phyloP scores from a whole-genome alignment of 2,888 invertebrate genomes.

The Drosophila nigricruria region DNA sequence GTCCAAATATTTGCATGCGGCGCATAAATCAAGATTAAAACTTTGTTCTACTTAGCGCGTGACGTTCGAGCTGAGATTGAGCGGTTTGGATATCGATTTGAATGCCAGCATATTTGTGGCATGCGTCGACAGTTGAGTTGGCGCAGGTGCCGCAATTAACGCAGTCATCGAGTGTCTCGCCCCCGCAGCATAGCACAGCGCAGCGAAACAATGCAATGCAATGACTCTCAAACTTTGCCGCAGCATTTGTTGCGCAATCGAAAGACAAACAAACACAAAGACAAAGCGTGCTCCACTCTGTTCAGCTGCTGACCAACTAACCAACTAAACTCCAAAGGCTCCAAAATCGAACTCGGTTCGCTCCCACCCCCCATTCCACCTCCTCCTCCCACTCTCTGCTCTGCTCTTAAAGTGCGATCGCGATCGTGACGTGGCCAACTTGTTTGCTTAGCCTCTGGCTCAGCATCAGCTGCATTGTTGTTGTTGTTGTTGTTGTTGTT shows the following conservation, averaged over 20 bases:
- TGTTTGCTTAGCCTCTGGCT: conserved; percentile 59
- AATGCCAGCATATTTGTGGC: conserved; percentile 43
- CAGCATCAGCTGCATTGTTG: conserved; percentile 34
- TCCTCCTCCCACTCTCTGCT: background rate
- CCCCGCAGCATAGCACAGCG: conserved; percentile 35
- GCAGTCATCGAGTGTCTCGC: conserved; percentile 58
- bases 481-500: conserved; percentile 38
- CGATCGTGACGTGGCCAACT: conserved; percentile 82
- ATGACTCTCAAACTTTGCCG: conserved; percentile 57
- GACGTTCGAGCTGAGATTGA: conserved; percentile 10
- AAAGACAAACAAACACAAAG: conserved; percentile 24
- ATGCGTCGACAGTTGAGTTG: conserved; percentile 66
- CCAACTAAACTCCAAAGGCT: conserved; percentile 65
- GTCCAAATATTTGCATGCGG: conserved; percentile 76
- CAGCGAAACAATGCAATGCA: conserved; percentile 23
- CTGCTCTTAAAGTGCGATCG: conserved; percentile 74
- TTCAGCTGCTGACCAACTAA: conserved; percentile 73
- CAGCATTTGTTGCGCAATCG: conserved; percentile 59
- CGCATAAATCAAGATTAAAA: conserved; percentile 75
- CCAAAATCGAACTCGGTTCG: conserved; percentile 8
- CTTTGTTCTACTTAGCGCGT: conserved; percentile 68
- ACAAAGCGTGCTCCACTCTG: conserved; percentile 58
- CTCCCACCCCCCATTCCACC: background rate
- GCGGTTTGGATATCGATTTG: conserved; percentile 11
- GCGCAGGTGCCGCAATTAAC: conserved; percentile 66